Percentiles rank a stretch among this genome's conserved stretches.
Conservation (phyloP, 1,140 invertebrate genomes). For the Dendrolimus kikuchii region DNA sequence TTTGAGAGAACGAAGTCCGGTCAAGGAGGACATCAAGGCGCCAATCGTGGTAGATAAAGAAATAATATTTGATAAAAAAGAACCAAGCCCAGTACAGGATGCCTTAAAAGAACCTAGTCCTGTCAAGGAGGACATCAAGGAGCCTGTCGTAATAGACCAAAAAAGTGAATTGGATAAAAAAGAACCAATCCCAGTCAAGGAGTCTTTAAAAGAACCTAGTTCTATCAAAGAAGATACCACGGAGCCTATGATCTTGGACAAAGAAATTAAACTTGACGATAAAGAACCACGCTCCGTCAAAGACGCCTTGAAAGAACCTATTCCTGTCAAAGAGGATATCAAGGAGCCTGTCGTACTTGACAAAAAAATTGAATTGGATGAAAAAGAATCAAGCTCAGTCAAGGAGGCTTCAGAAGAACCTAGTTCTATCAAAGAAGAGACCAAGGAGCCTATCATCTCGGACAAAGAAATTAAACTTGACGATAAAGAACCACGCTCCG, state of each 20-base stretch:
- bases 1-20: too few relatives aligned
- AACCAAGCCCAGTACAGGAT: neutral
- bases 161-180: neutral
- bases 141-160: too few relatives aligned
- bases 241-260: neutral
- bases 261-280: neutral
- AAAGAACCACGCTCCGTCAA: neutral
- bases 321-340: too few relatives aligned
- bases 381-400: too few relatives aligned
- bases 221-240: neutral
- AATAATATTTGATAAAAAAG: neutral
- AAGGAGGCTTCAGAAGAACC: neutral
- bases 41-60: neutral
- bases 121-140: too few relatives aligned
- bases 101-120: neutral
- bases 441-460: neutral
- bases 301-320: neutral
- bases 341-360: too few relatives aligned
- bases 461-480: slow-evolving; percentile 1
- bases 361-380: too few relatives aligned
- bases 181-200: neutral
- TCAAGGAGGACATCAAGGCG: neutral
- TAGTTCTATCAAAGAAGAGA: neutral
- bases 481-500: neutral
- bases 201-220: neutral